Evolutionary conservation across 2,888 invertebrate genomes (phyloP), one percentile per base, ranked within the genome.

Genomic region (Latrodectus elegans): DNA sequence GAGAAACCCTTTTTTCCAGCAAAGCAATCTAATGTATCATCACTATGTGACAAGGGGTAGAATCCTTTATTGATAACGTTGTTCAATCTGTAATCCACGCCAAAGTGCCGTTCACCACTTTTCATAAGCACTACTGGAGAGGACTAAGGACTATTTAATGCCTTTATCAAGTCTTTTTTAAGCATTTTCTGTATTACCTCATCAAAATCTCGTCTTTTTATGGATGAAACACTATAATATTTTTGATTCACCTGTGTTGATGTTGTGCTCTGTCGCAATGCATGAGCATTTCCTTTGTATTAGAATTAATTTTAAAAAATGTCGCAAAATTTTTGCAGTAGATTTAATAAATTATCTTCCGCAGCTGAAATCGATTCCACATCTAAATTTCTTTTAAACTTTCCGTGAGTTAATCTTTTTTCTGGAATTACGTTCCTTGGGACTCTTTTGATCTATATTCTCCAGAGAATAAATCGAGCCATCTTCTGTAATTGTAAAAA

Each of bases 111-210:
- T 22, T 22, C 22, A 22, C 22, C 22, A 22, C 22, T 73, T 15
- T 67, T 67, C 22, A 78, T 72, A 8, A 85, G 15, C 0, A 85
- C 74, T 11, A 79, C 74, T 17, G 67, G 73, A 12, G 55, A 53
- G 3, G 17, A 14, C 60, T 52, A 71, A 4, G 64, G 70, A 11
- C 67, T 67, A 26, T 17, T 26, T 10, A 38, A 70, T 10, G 3
- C 12, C 12, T 70, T 2, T 70, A 70, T 38, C 4, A 49, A 9
- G 38, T 49, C 26, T 71, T 71, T 51, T 51, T 49, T 71, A 6
- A 67, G 4, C 67, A 67, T 22, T 12, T 6, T 1, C 17, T 22
- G 49, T 71, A 71, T 22, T 22, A 22, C 71, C 10, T 71, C 49
- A 14, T 71, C 14, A 49, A 71, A 38, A 4, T 38, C 6, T 71